phyloP scores from a whole-genome alignment of 2,797 vertebrate genomes.

The Neosilurus mollespiculum region DNA sequence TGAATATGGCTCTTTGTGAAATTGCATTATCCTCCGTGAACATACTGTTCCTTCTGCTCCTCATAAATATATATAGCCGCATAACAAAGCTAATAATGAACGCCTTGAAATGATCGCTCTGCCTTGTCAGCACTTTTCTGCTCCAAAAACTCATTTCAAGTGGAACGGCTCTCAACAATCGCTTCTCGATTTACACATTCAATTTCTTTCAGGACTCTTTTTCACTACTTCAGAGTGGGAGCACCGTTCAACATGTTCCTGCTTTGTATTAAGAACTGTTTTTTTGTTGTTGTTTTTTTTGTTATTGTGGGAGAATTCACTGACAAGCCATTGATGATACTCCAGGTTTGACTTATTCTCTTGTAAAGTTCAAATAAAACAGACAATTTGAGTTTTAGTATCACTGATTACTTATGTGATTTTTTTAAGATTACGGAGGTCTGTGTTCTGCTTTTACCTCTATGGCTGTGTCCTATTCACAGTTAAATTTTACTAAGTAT shows the following conservation, averaged over 20 bases:
- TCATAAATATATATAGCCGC: conserved; percentile 30
- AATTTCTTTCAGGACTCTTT: conserved; percentile 8
- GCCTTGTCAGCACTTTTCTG: conserved; percentile 28
- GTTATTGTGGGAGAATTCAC: background rate
- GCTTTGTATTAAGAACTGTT: background rate
- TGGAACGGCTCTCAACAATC: conserved; percentile 10
- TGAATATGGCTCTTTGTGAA: background rate
- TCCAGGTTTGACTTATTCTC: background rate
- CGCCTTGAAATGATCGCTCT: conserved; percentile 4
- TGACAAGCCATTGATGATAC: background rate
- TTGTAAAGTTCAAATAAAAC: background rate
- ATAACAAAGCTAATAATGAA: conserved; percentile 35
- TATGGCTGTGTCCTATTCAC: background rate
- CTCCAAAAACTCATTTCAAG: conserved; percentile 19
- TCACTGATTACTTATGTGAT: background rate
- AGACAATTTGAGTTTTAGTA: background rate
- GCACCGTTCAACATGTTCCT: background rate
- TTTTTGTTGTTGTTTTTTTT: no score
- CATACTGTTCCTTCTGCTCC: conserved; percentile 3
- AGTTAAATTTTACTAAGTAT: background rate
- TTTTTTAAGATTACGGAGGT: background rate
- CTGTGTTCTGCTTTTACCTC: background rate
- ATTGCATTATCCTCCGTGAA: conserved; percentile 12
- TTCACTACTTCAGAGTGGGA: background rate
- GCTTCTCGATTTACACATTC: conserved; percentile 18